Percentiles rank a stretch among this genome's conserved stretches.
These are phyloP conservation scores for Pseudorhombus dupliciocellatus DNA, from an alignment of 2,113 vertebrate species.

Conservation along the genomic window DNA sequence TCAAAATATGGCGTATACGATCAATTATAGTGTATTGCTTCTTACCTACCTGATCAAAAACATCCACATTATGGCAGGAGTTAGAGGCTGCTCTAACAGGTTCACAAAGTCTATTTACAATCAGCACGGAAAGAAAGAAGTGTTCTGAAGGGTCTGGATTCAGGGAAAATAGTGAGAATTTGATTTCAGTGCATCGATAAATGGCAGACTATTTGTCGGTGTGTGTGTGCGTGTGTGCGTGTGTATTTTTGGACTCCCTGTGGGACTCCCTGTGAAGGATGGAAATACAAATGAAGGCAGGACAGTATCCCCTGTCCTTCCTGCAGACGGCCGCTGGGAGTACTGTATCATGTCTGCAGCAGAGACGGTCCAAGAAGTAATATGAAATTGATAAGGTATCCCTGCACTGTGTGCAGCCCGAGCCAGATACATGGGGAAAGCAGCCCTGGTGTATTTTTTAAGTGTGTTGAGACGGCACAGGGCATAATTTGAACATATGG, in stretches of 20 bases:
- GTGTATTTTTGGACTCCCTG: constrained; percentile 29
- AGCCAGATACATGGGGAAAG: constrained; percentile 43
- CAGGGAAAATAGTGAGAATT: constrained; percentile 26
- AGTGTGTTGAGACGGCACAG: constrained; percentile 29
- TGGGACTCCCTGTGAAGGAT: constrained; percentile 46
- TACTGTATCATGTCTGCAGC: constrained; percentile 40
- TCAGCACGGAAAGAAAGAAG: constrained; percentile 35
- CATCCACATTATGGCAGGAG: constrained; percentile 61
- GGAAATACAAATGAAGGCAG: constrained; percentile 55
- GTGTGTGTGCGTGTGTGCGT: constrained; percentile 35
- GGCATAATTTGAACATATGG: constrained; percentile 38
- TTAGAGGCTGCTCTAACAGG: constrained; percentile 56
- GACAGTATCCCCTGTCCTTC: constrained; percentile 58
- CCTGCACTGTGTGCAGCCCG: constrained; percentile 29
- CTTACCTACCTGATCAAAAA: constrained; percentile 71
- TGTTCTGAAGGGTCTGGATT: constrained; percentile 40
- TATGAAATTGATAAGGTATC: constrained; percentile 50
- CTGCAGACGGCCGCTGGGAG: constrained; percentile 53
- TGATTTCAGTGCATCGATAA: constrained; percentile 53
- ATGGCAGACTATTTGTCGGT: constrained; percentile 12
- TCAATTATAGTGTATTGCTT: constrained; percentile 64
- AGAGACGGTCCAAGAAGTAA: constrained; percentile 44
- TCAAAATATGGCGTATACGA: constrained; percentile 50
- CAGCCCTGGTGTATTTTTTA: constrained; percentile 32
- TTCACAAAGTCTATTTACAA: constrained; percentile 66